These are phyloP conservation scores for Ecdyonurus torrentis DNA, from an alignment of 2,888 invertebrate genomes.

Conservation along the genomic window DNA sequence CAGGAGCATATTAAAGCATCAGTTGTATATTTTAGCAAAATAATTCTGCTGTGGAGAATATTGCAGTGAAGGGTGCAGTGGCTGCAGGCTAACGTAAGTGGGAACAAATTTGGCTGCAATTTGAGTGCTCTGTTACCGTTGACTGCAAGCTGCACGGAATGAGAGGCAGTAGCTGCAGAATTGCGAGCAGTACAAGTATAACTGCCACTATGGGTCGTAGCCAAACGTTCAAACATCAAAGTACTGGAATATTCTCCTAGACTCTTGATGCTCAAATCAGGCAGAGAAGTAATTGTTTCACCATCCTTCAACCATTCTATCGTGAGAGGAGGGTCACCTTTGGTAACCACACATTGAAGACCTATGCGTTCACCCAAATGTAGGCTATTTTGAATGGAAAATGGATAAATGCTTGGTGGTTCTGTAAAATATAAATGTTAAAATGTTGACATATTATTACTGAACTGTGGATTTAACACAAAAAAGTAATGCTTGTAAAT, in stretches of 20 bases:
- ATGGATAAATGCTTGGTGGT: slow-evolving; percentile 21
- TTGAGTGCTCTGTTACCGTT: slow-evolving; percentile 13
- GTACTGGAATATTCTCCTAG: slow-evolving; percentile 20
- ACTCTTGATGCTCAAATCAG: slow-evolving; percentile 16
- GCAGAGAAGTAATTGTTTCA: slow-evolving; percentile 16
- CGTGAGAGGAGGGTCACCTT: slow-evolving; percentile 27
- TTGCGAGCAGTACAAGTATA: slow-evolving; percentile 75
- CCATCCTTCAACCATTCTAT: slow-evolving; percentile 28
- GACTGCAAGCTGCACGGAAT: slow-evolving; percentile 19
- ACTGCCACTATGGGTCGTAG: slow-evolving; percentile 41
- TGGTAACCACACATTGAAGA: slow-evolving; percentile 21
- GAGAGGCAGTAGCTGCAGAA: slow-evolving; percentile 40
- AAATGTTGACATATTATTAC: no score
- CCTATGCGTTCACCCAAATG: slow-evolving; percentile 20
- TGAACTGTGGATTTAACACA: no score
- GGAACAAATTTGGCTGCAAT: background rate
- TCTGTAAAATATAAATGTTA: slow-evolving; percentile 17
- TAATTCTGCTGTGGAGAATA: no score
- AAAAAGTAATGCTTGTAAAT: no score
- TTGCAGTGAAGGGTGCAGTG: background rate
- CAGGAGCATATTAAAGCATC: no score
- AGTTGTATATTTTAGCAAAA: no score
- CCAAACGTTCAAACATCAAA: slow-evolving; percentile 18
- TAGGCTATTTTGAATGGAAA: slow-evolving; percentile 19
- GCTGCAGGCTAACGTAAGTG: slow-evolving; percentile 7